Percentiles rank a stretch among this genome's conserved stretches.
Evolutionary conservation across 2,888 invertebrate species (phyloP).

Genomic region (Globia sparganii): DNA sequence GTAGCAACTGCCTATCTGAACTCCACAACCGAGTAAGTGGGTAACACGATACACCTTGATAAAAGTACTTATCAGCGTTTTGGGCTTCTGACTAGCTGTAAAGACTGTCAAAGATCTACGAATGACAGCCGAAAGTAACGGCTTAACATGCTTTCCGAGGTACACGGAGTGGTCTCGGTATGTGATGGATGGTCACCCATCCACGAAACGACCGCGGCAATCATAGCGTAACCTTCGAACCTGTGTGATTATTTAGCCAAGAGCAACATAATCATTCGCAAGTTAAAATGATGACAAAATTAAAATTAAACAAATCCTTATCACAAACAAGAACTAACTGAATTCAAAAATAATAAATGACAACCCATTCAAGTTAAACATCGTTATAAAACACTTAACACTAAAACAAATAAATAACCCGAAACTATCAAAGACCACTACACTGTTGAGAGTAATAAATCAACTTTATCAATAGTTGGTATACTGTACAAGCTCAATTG

Average conservation of each 20-base stretch:
- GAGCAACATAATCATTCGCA: background rate
- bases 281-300: background rate
- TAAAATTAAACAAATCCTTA: background rate
- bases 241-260: background rate
- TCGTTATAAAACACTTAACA: conserved; percentile 59
- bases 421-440: conserved; percentile 44
- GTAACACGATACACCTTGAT: too few species aligned
- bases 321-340: conserved; percentile 6
- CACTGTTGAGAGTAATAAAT: conserved; percentile 59
- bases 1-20: too few species aligned
- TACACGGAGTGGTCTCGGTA: background rate
- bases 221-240: background rate
- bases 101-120: background rate
- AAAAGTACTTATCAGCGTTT: background rate
- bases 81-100: background rate
- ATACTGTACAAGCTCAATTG: conserved; percentile 20
- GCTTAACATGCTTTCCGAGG: background rate
- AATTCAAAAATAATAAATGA: conserved; percentile 12
- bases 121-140: background rate
- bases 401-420: conserved; percentile 46
- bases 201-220: background rate
- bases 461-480: conserved; percentile 60
- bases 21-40: too few species aligned
- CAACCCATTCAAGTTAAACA: conserved; percentile 21
- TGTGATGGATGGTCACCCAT: background rate